Base-by-base conservation (phyloP, 2,113 vertebrate species). In the Atherinomorus stipes region DNA sequence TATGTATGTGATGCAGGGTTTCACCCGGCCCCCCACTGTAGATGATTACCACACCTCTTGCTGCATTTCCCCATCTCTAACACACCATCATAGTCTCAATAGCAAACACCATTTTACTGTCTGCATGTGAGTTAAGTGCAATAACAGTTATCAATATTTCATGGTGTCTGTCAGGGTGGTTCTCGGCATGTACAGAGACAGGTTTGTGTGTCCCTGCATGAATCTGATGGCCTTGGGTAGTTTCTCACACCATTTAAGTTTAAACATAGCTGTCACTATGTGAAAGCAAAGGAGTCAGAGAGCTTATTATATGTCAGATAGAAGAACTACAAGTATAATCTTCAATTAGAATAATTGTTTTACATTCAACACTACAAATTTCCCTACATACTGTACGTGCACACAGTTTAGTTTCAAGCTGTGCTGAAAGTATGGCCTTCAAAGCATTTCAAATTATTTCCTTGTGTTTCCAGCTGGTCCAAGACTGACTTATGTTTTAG, bases 101-200 rank as follows among this genome's bases (percentile, higher is more conserved):
- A 60, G 67, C 71, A 44, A 57, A 64, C 28, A 50, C 23, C 31
- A 31, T 64, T 80, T 76, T 57, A 76, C 70, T 68, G 68, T 88
- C 59, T 78, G 69, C 62, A 64, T 75, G 72, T 66, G 65, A 57
- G 52, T 74, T 26, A 67, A 70, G 71, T 59, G 19, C 38, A 40
- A 84, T 70, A 72, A 66, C 76, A 53, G 42, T 79, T 83, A 87
- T 91, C 78, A 91, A 90, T 89, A 78, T 90, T 89, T 88, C 68
- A 86, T 80, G 49, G 26, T 64, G 37, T 75, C 74, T 81, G 74
- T 76, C 74, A 76, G 77, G 9, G 60, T 75, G 69, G 70, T 51
- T 78, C 21, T 38, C 25, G 11, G 5, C 62, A 61, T 47, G 25
- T 19, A 63, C 31, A 38, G 25, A 50, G 21, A 58, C n/a, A 26